Base-by-base conservation (phyloP, 2,888 invertebrate genomes). In the Litoditis marina region DNA sequence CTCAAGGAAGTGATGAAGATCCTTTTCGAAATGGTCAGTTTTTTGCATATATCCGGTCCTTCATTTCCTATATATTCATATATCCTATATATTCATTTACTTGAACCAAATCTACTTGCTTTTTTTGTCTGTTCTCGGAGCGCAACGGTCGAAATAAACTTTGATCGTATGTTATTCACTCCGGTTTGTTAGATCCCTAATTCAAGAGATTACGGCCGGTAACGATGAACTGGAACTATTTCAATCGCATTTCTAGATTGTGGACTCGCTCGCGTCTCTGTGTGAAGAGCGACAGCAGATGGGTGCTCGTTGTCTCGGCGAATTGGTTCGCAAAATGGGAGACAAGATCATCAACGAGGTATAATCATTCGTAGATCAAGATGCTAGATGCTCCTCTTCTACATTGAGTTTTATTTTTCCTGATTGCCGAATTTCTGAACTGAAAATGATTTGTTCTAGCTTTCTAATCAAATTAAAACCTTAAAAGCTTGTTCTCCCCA, bases 341-440 rank as follows among this genome's bases (percentile, higher is more conserved):
- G 98, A 98, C 86, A 88, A 96, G 64, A 94, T 98, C 27, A 85
- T 98, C 69, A 95, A 94, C 0, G 95, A 96, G 86, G 95, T 66
- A 11, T 22, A n/a, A n/a, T n/a, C n/a, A n/a, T n/a, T n/a, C n/a
- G n/a, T 36, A 13, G 19, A 16, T 47, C 11, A 19, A 16, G 19
- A 16, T 47, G 19, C 47, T 8, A 13, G 13, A 19, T 36, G 8
- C 36, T 13, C 8, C 8, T 36, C 36, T 13, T 13, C 36, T 36
- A 8, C 8, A 36, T 36, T 36, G 36, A 36, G 13, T 13, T 36
- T 13, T 36, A 8, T 36, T 36, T n/a, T n/a, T n/a, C n/a, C n/a
- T n/a, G n/a, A n/a, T n/a, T n/a, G n/a, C n/a, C n/a, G n/a, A n/a
- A n/a, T n/a, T n/a, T n/a, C n/a, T n/a, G n/a, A n/a, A n/a, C n/a